Conservation (phyloP, 2,888 invertebrate genomes). For the Chrysina gloriosa region DNA sequence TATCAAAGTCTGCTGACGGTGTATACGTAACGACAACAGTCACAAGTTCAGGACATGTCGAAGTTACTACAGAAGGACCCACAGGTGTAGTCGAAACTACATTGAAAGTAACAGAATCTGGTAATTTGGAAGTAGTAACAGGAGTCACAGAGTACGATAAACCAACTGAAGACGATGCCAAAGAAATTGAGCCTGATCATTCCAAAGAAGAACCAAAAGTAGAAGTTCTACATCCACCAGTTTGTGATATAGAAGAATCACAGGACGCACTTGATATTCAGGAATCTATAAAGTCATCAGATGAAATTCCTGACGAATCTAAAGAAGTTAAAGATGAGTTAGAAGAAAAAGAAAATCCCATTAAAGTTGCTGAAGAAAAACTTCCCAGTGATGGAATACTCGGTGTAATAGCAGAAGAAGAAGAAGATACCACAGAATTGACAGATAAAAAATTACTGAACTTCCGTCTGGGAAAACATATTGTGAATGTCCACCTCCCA, state of each 20-base stretch:
- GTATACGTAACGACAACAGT: constrained; percentile 59
- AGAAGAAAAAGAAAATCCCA: background rate
- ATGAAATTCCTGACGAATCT: background rate
- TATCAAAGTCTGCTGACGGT: constrained; percentile 54
- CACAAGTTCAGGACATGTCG: constrained; percentile 59
- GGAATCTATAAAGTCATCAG: constrained; percentile 16
- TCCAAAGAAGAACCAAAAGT: constrained; percentile 2
- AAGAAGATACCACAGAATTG: constrained; percentile 1
- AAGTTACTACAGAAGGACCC: constrained; percentile 62
- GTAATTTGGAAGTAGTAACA: constrained; percentile 60
- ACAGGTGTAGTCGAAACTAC: constrained; percentile 61
- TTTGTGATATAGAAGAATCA: constrained; percentile 28
- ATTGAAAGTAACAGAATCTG: constrained; percentile 58
- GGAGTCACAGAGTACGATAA: constrained; percentile 51
- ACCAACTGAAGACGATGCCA: background rate
- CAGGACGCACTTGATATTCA: constrained; percentile 19
- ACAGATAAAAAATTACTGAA: background rate
- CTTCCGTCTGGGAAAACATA: background rate
- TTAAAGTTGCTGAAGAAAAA: constrained; percentile 3
- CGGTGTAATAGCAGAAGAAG: constrained; percentile 15
- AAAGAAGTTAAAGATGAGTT: background rate
- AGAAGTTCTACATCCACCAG: constrained; percentile 32
- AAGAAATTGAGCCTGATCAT: background rate
- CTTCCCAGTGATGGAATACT: background rate
- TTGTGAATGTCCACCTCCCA: constrained; percentile 5